Conservation (phyloP, 2,113 vertebrate species). For the Tragulus kanchil region DNA sequence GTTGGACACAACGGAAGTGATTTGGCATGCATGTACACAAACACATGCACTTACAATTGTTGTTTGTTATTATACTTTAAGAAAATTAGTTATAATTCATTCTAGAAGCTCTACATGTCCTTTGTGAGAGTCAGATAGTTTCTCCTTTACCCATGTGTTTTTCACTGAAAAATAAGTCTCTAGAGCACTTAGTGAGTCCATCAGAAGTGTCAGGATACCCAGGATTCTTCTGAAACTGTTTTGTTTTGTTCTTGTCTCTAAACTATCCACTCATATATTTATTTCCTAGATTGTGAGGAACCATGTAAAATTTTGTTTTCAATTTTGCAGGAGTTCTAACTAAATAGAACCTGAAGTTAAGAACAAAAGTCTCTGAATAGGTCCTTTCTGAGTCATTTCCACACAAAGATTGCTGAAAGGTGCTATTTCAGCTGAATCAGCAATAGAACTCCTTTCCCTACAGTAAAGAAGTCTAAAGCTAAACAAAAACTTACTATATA, state of each 20-base stretch:
- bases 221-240: not conserved
- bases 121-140: not conserved
- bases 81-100: conserved; percentile 1
- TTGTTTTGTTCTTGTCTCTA: too few species aligned
- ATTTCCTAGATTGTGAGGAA: not conserved
- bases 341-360: not conserved
- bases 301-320: not conserved
- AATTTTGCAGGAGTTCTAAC: not conserved
- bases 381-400: not conserved
- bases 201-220: not conserved
- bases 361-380: not conserved
- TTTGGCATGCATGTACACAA: not conserved
- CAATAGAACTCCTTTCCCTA: not conserved
- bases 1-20: not conserved
- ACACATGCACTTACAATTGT: not conserved
- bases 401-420: not conserved
- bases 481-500: not conserved
- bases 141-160: not conserved
- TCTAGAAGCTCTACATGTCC: not conserved
- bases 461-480: not conserved
- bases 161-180: not conserved
- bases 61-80: not conserved
- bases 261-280: not conserved
- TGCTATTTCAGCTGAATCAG: not conserved
- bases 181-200: not conserved